These are phyloP conservation scores for Ceratina japonica DNA, from an alignment of 1,140 invertebrate genomes.

Conservation along the genomic window DNA sequence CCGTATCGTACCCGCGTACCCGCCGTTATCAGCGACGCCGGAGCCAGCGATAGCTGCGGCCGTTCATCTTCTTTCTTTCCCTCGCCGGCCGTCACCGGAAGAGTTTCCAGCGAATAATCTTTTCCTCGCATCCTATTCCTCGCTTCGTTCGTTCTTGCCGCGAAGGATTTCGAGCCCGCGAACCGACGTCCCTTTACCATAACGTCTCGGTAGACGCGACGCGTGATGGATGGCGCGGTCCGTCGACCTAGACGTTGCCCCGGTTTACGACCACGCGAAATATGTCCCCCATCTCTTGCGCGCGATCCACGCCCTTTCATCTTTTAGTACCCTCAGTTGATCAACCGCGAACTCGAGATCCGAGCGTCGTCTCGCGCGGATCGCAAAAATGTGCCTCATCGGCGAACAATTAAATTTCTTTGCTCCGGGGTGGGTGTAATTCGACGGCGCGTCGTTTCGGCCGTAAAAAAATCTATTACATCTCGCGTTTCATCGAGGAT, in stretches of 20 bases:
- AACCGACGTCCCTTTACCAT: conserved; percentile 22
- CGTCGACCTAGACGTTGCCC: conserved; percentile 28
- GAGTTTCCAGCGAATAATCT: conserved; percentile 6
- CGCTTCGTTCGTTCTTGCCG: conserved; percentile 12
- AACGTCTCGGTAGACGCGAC: conserved; percentile 14
- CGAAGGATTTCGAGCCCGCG: conserved; percentile 28
- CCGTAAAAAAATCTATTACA: neutral
- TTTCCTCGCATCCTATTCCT: conserved; percentile 18
- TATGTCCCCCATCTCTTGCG: conserved; percentile 40
- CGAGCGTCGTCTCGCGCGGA: too few relatives aligned
- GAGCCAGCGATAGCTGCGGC: neutral
- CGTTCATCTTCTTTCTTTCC: conserved; percentile 1
- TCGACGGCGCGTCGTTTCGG: neutral
- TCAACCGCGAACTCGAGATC: too few relatives aligned
- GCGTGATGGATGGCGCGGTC: conserved; percentile 43
- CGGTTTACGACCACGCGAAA: conserved; percentile 44
- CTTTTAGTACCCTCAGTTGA: neutral
- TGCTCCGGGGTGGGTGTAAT: neutral
- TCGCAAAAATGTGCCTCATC: too few relatives aligned
- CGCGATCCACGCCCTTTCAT: neutral
- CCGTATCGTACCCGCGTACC: neutral
- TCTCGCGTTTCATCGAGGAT: neutral
- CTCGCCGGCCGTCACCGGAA: neutral
- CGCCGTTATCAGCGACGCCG: neutral
- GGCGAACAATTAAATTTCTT: neutral